Evolutionary conservation across 2,113 vertebrate genomes (phyloP).

Genomic region (Hydrolagus affinis): DNA sequence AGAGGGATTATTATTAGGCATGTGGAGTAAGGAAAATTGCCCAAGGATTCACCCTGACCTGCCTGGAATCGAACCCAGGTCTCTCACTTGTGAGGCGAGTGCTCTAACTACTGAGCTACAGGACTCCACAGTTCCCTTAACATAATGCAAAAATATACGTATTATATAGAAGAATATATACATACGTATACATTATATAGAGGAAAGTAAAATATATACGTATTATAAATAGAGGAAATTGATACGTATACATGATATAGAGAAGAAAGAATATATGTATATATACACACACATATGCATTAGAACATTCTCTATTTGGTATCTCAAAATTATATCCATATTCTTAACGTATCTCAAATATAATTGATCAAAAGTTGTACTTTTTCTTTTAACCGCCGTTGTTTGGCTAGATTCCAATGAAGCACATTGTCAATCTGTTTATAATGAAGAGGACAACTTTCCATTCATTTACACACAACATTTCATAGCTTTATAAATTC

Average conservation of each 20-base stretch:
- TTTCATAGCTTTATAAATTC: not conserved
- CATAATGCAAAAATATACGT: conserved; percentile 18
- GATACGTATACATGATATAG: not conserved
- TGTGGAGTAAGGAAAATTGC: too few species aligned
- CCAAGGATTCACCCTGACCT: too few species aligned
- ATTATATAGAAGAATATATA: not conserved
- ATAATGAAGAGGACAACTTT: conserved; percentile 20
- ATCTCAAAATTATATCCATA: conserved; percentile 17
- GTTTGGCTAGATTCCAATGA: not conserved
- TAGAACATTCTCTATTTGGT: conserved; percentile 20
- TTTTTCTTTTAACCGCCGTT: not conserved
- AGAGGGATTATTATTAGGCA: too few species aligned
- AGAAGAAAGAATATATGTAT: not conserved
- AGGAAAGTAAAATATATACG: conserved; percentile 19
- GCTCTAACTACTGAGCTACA: too few species aligned
- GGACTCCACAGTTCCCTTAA: too few species aligned
- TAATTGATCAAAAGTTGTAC: not conserved
- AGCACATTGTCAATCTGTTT: conserved; percentile 9
- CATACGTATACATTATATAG: conserved; percentile 7
- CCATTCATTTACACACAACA: conserved; percentile 2
- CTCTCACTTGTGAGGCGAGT: too few species aligned
- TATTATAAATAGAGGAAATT: not conserved
- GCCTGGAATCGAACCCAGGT: too few species aligned
- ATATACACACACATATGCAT: not conserved
- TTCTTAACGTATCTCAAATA: not conserved